Base-by-base conservation (phyloP, 2,797 vertebrate species). In the Brachyrhaphis roseni region DNA sequence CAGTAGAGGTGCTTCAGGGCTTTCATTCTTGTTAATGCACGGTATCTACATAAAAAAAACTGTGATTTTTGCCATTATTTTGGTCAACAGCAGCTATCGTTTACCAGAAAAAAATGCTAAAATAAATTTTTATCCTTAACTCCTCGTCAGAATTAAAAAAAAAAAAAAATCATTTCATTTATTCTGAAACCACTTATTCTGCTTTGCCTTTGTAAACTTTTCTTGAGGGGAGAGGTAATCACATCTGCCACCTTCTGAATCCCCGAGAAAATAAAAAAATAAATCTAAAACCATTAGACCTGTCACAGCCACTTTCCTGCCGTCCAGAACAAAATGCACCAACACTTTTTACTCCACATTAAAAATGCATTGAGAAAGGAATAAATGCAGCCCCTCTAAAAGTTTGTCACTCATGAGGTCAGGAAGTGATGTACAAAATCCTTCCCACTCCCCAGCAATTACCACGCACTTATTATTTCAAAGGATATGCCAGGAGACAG, bases 381-480 rank as follows among this genome's bases (percentile, higher is more conserved):
- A 92, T 92, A 94, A 94, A 95, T 92, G 93, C 88, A 94, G 91
- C 91, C 92, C 43, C 78, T 93, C 90, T 86, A 93, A 96, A 72
- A 95, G 94, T 96, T 95, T 95, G 94, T 95, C 94, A 94, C 92
- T 94, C 93, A 91, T 74, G 91, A 94, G 93, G 95, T 95, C 92
- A 95, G 93, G 90, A 94, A 94, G 93, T 93, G 93, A 95, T 93
- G 94, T 91, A 90, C 91, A 86, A 94, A 96, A 95, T 92, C 86
- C 86, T 92, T 92, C 91, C 94, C 86, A 86, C 90, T 94, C 92
- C 87, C 90, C 84, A 45, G 95, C 93, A 96, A 96, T 96, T 96
- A 96, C 93, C 62, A 89, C 86, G 88, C 92, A 92, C 93, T 94
- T 95, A 95, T 93, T 93, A 93, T 94, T 95, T 95, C 91, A 94